Base-by-base conservation (phyloP, 1,140 invertebrate genomes). In the Aethina tumida region DNA sequence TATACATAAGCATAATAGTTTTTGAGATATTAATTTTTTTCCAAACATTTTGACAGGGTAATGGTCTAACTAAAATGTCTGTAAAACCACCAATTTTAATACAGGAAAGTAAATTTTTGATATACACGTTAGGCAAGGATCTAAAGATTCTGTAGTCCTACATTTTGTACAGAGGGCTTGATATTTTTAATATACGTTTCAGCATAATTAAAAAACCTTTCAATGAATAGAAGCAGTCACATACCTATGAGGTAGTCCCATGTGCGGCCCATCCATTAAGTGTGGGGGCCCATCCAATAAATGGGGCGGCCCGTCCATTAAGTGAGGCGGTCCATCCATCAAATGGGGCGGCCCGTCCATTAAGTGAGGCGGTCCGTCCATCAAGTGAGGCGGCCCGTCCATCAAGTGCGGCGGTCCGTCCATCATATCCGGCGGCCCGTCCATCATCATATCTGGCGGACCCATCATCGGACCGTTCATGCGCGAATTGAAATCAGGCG, bases 271-370 rank as follows among this genome's bases (percentile, higher is more conserved):
- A 25, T 31, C 35, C 20, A 8, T 26, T 6, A 10, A n/a, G 12
- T 33, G 26, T n/a, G 15, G 24, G 1, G 34, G 32, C 2, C 22
- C 35, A 2, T 37, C 35, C 21, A 17, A 27, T 16, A 21, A 30
- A 10, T 36, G 30, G 5, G 29, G 36, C 10, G 32, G 25, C 5
- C 27, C 39, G 2, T 43, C 46, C 17, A 35, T 34, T 16, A 24
- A 16, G 20, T 25, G 9, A 6, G 34, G 34, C 2, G 34, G 20
- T 25, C 20, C 10, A 9, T 26, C 30, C 31, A 7, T 35, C 32
- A 13, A 16, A 18, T 31, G 25, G 7, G 32, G 31, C 8, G 47
- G 39, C 4, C 37, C 43, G n/a, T 49, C 39, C 7, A 41, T 17
- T 6, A 17, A 13, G 5, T 14, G 13, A 7, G 39, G 39, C n/a